These are phyloP conservation scores for Serrognathus titanus DNA, from an alignment of 2,888 invertebrate genomes.

Conservation along the genomic window DNA sequence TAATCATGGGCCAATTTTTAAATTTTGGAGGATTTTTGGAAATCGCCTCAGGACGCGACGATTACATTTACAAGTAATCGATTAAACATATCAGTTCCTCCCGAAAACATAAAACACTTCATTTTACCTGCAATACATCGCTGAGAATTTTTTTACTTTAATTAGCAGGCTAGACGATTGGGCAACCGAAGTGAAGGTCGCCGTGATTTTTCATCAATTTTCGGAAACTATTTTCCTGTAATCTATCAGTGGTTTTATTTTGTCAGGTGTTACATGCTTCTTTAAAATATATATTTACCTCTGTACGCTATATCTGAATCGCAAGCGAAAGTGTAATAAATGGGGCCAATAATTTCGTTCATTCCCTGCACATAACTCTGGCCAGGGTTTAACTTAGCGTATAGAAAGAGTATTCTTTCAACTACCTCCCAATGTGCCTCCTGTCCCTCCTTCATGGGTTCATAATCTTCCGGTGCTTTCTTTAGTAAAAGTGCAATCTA, in stretches of 20 bases:
- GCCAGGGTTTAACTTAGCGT: slow-evolving; percentile 97
- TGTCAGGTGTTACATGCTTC: neutral
- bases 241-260: neutral
- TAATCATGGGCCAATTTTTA: too few species aligned
- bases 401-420: slow-evolving; percentile 93
- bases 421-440: slow-evolving; percentile 99
- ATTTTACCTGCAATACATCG: too few species aligned
- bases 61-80: too few species aligned
- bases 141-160: too few species aligned
- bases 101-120: too few species aligned
- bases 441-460: slow-evolving; percentile 80
- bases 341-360: slow-evolving; percentile 99
- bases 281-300: slow-evolving; percentile 53
- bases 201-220: too few species aligned
- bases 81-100: too few species aligned
- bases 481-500: slow-evolving; percentile 70
- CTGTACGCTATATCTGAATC: slow-evolving; percentile 78
- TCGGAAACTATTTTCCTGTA: too few species aligned
- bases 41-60: too few species aligned
- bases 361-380: slow-evolving; percentile 97
- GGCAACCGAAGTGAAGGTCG: too few species aligned
- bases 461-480: slow-evolving; percentile 77
- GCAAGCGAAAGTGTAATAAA: slow-evolving; percentile 94
- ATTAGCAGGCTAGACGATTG: too few species aligned
- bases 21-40: too few species aligned